Base-by-base conservation (phyloP, 64 coral and sea anemone species). In the Anthopleura sola region DNA sequence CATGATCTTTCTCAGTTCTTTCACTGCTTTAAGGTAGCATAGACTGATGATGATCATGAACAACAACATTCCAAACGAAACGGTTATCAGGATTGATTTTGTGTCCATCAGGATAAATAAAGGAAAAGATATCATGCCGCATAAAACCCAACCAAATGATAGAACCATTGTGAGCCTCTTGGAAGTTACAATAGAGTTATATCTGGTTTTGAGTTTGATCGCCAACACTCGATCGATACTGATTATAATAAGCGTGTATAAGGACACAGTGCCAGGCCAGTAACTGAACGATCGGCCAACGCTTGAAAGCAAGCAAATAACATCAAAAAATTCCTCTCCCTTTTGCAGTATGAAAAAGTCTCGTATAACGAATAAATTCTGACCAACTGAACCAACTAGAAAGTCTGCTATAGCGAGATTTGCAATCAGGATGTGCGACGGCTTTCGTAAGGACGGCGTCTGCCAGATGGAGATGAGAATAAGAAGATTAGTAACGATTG, bases 141-240 rank as follows among this genome's bases (percentile, higher is more conserved):
- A 5, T 9, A n/a, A 79, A 79, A 44, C 14, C 44, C 76, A 48
- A 8, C 44, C 37, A 23, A 48, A 26, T 20, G 19, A 47, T 0
- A 79, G 39, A n/a, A 24, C 20, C 5, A 24, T 5, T 24, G 13
- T 5, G 18, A 79, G 21, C 55, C 9, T 85, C 36, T 64, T 85
- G 15, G 16, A 29, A 13, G 51, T 86, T 7, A 86, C 84, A 31
- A 86, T 18, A 28, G 26, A 74, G 20, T 23, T 21, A 49, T 86
- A 86, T 26, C 60, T 21, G 0, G 36, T 86, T 46, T 86, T 86
- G 15, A 86, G 60, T 19, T 23, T 62, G 46, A 86, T 69, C 37
- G 84, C 84, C 7, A 86, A 75, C 31, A 86, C 23, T 34, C 84
- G 56, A 71, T 86, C 84, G 13, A 86, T 29, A 18, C 84, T 86